Evolutionary conservation across 2,888 invertebrate genomes (phyloP).

Genomic region (Philereme transversata): DNA sequence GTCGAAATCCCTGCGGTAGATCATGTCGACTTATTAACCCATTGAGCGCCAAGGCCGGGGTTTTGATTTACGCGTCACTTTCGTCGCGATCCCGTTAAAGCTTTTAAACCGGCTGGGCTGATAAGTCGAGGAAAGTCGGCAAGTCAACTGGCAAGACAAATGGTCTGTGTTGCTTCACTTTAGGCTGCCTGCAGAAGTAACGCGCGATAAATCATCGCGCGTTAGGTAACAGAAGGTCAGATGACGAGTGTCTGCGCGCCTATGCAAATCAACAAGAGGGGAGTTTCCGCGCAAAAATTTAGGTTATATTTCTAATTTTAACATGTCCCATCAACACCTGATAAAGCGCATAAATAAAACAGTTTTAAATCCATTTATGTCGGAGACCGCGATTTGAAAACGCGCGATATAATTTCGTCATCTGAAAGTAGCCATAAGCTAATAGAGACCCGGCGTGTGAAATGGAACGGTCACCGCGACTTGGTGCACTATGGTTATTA

Average conservation of each 20-base stretch:
- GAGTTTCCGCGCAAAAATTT: too few species aligned
- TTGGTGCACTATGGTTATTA: constrained; percentile 30
- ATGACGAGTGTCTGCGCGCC: too few species aligned
- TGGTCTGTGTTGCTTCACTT: constrained; percentile 63
- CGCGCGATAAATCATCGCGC: too few species aligned
- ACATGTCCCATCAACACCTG: too few species aligned
- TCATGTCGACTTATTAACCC: constrained; percentile 52
- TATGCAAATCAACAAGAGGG: too few species aligned
- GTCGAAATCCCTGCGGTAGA: constrained; percentile 48
- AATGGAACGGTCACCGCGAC: constrained; percentile 55
- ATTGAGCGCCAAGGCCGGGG: constrained; percentile 54
- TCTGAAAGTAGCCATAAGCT: constrained; percentile 34
- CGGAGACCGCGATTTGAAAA: too few species aligned
- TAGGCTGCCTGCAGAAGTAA: constrained; percentile 36
- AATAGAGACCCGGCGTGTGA: constrained; percentile 64
- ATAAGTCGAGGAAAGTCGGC: constrained; percentile 68
- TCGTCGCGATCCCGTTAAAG: constrained; percentile 74
- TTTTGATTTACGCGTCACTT: constrained; percentile 77
- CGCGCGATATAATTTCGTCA: too few species aligned
- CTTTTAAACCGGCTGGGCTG: constrained; percentile 60
- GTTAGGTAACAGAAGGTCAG: too few species aligned
- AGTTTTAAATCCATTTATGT: too few species aligned
- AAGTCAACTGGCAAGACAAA: constrained; percentile 71
- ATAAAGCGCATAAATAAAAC: too few species aligned
- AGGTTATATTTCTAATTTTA: too few species aligned